phyloP scores from a whole-genome alignment of 2,113 vertebrate genomes.

The Syngnathus scovelli region DNA sequence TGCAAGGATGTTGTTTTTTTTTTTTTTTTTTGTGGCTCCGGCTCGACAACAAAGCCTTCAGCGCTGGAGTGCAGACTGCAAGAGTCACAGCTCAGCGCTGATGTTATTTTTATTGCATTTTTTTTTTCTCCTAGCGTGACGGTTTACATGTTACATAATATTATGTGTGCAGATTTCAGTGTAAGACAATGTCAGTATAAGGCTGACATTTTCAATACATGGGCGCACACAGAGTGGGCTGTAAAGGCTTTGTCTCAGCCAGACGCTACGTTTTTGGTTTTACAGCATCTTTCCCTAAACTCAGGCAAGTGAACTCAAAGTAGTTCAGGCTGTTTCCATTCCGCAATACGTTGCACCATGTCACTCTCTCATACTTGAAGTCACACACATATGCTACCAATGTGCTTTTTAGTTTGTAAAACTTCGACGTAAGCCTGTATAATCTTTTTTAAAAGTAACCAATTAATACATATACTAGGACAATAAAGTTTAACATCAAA shows the following conservation, averaged over 20 bases:
- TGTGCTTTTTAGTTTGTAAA: conserved; percentile 69
- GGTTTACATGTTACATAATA: conserved; percentile 7
- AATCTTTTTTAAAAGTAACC: conserved; percentile 72
- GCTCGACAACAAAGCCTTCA: conserved; percentile 65
- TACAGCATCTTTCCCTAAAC: conserved; percentile 32
- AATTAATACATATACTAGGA: conserved; percentile 70
- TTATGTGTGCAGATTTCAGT: not conserved
- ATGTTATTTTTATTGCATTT: conserved; percentile 35
- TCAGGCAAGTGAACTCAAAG: conserved; percentile 38
- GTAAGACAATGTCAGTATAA: not conserved
- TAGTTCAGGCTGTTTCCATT: conserved; percentile 53
- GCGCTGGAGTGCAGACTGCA: conserved; percentile 41
- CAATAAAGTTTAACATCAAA: conserved; percentile 71
- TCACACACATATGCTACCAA: conserved; percentile 64
- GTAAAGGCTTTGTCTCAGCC: not conserved
- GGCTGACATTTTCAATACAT: not conserved
- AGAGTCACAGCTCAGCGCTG: conserved; percentile 50
- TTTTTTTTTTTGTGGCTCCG: conserved; percentile 55
- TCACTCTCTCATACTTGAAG: conserved; percentile 50
- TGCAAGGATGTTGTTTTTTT: conserved; percentile 41
- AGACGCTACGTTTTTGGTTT: conserved; percentile 27
- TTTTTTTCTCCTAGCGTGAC: not conserved
- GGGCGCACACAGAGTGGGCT: not conserved
- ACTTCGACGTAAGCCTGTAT: conserved; percentile 60
- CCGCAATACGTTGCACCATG: conserved; percentile 45